Percentiles rank a stretch among this genome's conserved stretches.
These are phyloP conservation scores for Hippocampus abdominalis DNA, from an alignment of 2,113 vertebrate species.

Conservation along the genomic window DNA sequence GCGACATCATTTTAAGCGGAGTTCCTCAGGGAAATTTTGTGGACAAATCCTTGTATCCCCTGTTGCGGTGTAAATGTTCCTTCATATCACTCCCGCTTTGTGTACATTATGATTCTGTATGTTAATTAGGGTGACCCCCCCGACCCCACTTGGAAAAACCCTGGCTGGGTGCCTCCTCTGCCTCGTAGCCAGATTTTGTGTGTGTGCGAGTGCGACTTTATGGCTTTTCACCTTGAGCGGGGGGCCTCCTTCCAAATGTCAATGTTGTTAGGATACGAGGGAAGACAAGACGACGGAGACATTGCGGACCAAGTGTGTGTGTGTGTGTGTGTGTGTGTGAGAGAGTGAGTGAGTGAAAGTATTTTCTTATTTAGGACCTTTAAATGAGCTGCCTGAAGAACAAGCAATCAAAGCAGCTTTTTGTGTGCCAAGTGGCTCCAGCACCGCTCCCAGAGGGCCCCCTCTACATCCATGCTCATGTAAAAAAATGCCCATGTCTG, in stretches of 20 bases:
- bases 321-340: constrained; percentile 35
- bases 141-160: constrained; percentile 23
- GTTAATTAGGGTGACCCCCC: constrained; percentile 13
- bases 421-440: constrained; percentile 53
- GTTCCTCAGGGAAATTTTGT: no score
- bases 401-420: constrained; percentile 51
- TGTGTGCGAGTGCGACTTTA: neutral
- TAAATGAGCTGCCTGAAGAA: constrained; percentile 48
- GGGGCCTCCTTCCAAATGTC: constrained; percentile 48
- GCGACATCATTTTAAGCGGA: no score
- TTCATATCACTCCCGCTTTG: constrained; percentile 28
- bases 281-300: constrained; percentile 9
- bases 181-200: constrained; percentile 10
- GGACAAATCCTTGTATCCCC: no score
- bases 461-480: constrained; percentile 4
- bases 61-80: constrained; percentile 12
- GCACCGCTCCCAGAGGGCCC: constrained; percentile 28
- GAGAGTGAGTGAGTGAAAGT: constrained; percentile 13
- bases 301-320: constrained; percentile 10
- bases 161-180: constrained; percentile 13
- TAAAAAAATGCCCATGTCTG: neutral
- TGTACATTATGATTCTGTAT: constrained; percentile 17
- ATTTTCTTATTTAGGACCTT: constrained; percentile 43
- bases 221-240: neutral
- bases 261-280: constrained; percentile 12